Percentiles rank a stretch among this genome's conserved stretches.
Evolutionary conservation across 2,888 invertebrate genomes (phyloP).

Genomic region (Ichneumoninae sp.): DNA sequence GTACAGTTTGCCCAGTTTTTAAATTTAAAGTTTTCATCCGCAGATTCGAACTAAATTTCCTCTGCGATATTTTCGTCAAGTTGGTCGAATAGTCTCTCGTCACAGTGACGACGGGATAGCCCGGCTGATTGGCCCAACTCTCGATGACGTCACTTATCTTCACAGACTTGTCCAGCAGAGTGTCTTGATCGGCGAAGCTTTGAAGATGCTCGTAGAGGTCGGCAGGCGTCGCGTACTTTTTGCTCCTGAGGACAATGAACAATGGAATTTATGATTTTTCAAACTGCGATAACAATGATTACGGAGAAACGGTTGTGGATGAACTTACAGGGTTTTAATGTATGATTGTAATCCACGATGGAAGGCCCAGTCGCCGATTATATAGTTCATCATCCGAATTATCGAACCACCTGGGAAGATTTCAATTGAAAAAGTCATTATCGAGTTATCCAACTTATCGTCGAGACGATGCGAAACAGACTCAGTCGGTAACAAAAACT

Average conservation of each 20-base stretch:
- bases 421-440: not conserved
- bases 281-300: not conserved
- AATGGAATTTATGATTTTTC: not conserved
- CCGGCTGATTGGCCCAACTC: constrained; percentile 90
- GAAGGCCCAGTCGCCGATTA: constrained; percentile 58
- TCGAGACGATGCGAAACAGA: not conserved
- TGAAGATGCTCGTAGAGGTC: constrained; percentile 88
- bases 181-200: constrained; percentile 77
- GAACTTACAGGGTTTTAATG: constrained; percentile 46
- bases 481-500: not conserved
- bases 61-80: constrained; percentile 74
- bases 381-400: constrained; percentile 61
- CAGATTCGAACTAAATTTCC: constrained; percentile 87
- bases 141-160: constrained; percentile 87
- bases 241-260: constrained; percentile 51
- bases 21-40: not conserved
- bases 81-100: constrained; percentile 85
- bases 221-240: constrained; percentile 78
- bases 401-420: constrained; percentile 53
- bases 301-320: not conserved
- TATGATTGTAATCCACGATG: constrained; percentile 60
- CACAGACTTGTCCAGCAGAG: constrained; percentile 35
- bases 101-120: constrained; percentile 89
- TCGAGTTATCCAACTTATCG: not conserved
- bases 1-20: too few species aligned